Percentiles rank a stretch among this genome's conserved stretches.
Conservation (phyloP, 2,888 invertebrate species). For the Tuberolachnus salignus region DNA sequence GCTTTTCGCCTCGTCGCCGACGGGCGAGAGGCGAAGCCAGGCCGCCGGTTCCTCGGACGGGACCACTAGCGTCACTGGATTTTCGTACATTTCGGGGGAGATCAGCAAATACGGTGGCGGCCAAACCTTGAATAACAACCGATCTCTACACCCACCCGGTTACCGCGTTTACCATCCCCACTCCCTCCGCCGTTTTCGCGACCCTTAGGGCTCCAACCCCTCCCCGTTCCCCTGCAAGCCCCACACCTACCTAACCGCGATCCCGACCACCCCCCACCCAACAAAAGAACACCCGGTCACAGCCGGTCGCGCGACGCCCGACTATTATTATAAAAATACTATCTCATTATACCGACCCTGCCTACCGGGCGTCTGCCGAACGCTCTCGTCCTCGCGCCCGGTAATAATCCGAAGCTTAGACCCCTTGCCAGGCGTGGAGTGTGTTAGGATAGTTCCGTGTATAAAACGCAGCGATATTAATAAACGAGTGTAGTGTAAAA, state of each 20-base stretch:
- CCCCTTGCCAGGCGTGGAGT: too few relatives aligned
- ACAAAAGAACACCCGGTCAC: background rate
- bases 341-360: too few relatives aligned
- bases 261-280: background rate
- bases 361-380: too few relatives aligned
- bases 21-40: conserved; percentile 78
- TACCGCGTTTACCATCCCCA: conserved; percentile 50
- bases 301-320: background rate
- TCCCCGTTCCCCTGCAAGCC: background rate
- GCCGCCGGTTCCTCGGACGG: conserved; percentile 64
- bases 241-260: background rate
- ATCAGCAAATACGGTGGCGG: conserved; percentile 34
- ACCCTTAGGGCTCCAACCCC: conserved; percentile 9
- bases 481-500: too few relatives aligned
- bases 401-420: too few relatives aligned
- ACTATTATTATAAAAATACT: too few relatives aligned
- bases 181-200: conserved; percentile 45
- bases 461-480: too few relatives aligned
- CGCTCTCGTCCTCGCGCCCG: too few relatives aligned
- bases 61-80: conserved; percentile 75
- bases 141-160: conserved; percentile 22
- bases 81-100: conserved; percentile 77
- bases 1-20: conserved; percentile 81
- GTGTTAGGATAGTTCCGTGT: too few relatives aligned
- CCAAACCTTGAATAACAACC: conserved; percentile 36